Evolutionary conservation across 2,888 invertebrate genomes (phyloP), one percentile per base, ranked within the genome.

Genomic region (Cephonodes hylas): DNA sequence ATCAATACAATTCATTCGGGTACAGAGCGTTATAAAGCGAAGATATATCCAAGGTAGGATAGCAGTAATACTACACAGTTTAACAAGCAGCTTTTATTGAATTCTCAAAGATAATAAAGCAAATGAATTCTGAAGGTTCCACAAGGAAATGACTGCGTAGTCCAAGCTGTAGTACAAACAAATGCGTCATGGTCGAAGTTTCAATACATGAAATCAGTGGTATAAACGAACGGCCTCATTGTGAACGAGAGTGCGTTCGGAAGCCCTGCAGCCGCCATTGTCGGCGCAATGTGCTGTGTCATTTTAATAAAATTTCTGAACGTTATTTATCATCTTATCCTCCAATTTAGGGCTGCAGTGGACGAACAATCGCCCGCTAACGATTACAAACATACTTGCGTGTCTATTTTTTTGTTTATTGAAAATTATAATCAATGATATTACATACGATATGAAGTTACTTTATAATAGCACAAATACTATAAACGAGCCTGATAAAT

Each of bases 291-390:
- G 63, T 75, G 86, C 85, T 74, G 75, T 66, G 77, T 86, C 86
- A 86, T 85, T 85, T 85, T 84, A 86, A 86, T 86, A 85, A 86
- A 80, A 77, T 76, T 80, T 76, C 75, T 75, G 66, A 73, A 74
- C 68, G 78, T 80, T 83, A 85, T 85, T 85, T 79, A 85, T 84
- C 83, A 81, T 80, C 72, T 69, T 64, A 71, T 74, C 79, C 74
- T 78, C 27, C 68, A 66, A 46, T 42, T 42, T 58, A 44, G 31
- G 23, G 34, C 46, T 59, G 10, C 13, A 25, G 31, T 22, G 20
- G 20, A 18, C 22, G 31, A 57, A 38, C 27, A 59, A 45, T 46
- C 46, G 22, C 31, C 15, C 10, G 22, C n/a, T 38, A 34, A 25
- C 34, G 20, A 20, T 59, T 44, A 8, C 27, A 31, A 34, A 46